Evolutionary conservation across 2,113 vertebrate genomes (phyloP).

Genomic region (Notarius lentiginosus): DNA sequence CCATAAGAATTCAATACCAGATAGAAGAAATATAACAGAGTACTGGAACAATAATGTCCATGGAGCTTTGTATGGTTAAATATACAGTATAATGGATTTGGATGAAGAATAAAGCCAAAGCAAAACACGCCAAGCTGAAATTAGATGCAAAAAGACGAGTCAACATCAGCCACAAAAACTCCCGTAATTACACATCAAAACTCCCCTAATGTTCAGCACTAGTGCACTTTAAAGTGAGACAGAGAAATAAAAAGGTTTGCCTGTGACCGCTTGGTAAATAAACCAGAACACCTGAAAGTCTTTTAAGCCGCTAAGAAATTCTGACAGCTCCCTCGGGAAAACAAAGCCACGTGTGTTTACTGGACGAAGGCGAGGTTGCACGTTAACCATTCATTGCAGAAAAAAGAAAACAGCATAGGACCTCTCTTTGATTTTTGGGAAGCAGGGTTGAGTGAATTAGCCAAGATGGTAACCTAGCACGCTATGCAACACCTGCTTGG

Average conservation of each 20-base stretch:
- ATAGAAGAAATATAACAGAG: not conserved
- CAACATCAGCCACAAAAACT: conserved; percentile 2
- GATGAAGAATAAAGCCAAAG: not conserved
- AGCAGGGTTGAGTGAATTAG: conserved; percentile 68
- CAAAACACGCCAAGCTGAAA: not conserved
- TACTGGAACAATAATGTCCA: not conserved
- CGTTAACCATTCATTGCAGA: conserved; percentile 55
- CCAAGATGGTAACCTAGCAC: conserved; percentile 60
- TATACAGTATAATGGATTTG: not conserved
- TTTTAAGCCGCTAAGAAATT: conserved; percentile 56
- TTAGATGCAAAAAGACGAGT: not conserved
- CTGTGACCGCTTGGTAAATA: conserved; percentile 62
- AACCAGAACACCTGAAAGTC: conserved; percentile 61
- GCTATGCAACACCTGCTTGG: conserved; percentile 69
- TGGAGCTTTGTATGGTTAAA: not conserved
- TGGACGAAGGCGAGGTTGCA: conserved; percentile 53
- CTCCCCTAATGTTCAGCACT: conserved; percentile 36
- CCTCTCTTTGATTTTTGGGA: conserved; percentile 41
- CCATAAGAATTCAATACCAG: not conserved
- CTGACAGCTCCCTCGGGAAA: conserved; percentile 54
- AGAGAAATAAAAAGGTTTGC: conserved; percentile 44
- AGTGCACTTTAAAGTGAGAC: conserved; percentile 42
- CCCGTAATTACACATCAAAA: conserved; percentile 30
- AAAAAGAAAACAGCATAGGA: not conserved
- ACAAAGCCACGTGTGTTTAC: conserved; percentile 58